Conservation (phyloP, 2,797 vertebrate species). For the Spheniscus humboldti region DNA sequence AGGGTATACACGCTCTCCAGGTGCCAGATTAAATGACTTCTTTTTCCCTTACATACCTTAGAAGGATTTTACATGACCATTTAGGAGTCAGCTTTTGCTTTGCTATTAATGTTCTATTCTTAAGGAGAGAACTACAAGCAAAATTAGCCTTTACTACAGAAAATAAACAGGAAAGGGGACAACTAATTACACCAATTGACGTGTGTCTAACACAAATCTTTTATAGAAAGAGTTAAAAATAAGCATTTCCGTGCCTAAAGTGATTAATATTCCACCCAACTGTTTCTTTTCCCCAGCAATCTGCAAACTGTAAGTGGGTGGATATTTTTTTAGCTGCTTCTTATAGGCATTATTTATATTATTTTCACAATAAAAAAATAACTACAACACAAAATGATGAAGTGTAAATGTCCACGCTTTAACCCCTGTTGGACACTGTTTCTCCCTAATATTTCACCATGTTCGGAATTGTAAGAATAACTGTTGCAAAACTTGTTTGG, state of each 20-base stretch:
- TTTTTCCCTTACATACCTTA: not conserved
- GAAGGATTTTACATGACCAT: not conserved
- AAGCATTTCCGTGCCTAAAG: conserved; percentile 66
- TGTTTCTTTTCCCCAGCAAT: conserved; percentile 67
- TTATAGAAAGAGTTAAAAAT: conserved; percentile 71
- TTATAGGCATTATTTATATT: conserved; percentile 62
- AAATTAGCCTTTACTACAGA: conserved; percentile 17
- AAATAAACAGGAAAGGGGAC: conserved; percentile 12
- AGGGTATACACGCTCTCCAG: not conserved
- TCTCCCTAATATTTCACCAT: not conserved
- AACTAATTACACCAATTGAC: conserved; percentile 22
- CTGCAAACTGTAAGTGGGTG: conserved; percentile 71
- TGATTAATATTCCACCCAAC: conserved; percentile 74
- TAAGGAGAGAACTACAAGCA: not conserved
- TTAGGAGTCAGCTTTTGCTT: not conserved
- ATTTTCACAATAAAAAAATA: conserved; percentile 32
- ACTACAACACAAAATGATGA: conserved; percentile 9
- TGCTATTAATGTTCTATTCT: not conserved
- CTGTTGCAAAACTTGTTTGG: conserved; percentile 18
- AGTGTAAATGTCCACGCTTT: not conserved
- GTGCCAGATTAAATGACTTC: not conserved
- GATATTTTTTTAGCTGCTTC: conserved; percentile 69
- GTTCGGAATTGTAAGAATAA: not conserved
- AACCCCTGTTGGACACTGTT: not conserved
- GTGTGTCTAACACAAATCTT: conserved; percentile 35